Conservation (phyloP, 2,797 vertebrate species). For the Falco cherrug region DNA sequence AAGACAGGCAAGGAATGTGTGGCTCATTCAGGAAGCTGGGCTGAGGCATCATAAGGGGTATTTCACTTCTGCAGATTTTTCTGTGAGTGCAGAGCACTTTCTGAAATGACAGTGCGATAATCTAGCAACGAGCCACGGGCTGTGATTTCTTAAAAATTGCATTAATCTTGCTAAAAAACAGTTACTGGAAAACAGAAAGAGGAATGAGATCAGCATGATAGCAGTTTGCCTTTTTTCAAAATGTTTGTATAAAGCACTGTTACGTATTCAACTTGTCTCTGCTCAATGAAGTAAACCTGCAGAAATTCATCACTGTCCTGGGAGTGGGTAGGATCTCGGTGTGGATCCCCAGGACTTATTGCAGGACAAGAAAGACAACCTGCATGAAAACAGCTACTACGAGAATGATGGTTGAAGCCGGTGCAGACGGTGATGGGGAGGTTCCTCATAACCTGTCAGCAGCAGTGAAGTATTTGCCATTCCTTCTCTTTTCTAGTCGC, state of each 20-base stretch:
- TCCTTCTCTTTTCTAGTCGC: slow-evolving; percentile 67
- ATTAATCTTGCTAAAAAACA: neutral
- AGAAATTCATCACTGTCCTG: neutral
- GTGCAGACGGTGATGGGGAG: neutral
- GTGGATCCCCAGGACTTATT: neutral
- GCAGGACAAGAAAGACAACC: neutral
- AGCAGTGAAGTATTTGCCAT: neutral
- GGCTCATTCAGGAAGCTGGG: neutral
- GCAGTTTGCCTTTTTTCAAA: neutral
- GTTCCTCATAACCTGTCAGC: neutral
- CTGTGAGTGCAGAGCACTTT: neutral
- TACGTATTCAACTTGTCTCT: neutral
- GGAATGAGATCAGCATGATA: neutral
- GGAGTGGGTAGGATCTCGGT: neutral
- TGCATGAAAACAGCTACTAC: neutral
- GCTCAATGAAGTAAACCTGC: neutral
- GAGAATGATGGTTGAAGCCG: accelerated
- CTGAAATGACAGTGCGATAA: neutral
- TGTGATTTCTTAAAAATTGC: neutral
- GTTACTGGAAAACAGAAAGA: neutral
- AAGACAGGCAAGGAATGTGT: neutral
- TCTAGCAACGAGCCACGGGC: accelerated
- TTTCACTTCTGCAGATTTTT: neutral
- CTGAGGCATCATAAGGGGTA: neutral
- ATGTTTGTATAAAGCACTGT: neutral